A percentile compares a stretch with the other conserved stretches of the same genome.
Conservation (phyloP, 1,140 invertebrate genomes). For the Tenebrio molitor region DNA sequence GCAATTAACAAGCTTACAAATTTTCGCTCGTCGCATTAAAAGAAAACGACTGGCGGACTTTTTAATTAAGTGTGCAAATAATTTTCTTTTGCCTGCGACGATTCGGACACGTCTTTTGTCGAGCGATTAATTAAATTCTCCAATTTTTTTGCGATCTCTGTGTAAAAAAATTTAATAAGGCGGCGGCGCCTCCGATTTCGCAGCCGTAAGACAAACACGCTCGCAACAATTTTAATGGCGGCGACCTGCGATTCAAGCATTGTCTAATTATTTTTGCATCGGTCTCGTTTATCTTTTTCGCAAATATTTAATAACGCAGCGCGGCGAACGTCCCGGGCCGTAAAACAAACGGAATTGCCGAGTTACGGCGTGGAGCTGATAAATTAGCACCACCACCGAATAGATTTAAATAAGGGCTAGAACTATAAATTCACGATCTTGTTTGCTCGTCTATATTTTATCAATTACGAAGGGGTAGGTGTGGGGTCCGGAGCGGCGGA, state of each 20-base stretch:
- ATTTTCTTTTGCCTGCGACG: neutral
- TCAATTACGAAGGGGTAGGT: slow-evolving; percentile 13
- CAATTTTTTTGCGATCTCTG: neutral
- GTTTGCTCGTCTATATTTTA: slow-evolving; percentile 32
- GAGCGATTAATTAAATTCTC: slow-evolving; percentile 18
- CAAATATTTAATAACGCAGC: no score
- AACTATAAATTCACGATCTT: slow-evolving; percentile 32
- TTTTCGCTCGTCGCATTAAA: slow-evolving; percentile 6
- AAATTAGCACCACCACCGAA: neutral
- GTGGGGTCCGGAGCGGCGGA: neutral
- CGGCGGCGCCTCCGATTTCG: neutral
- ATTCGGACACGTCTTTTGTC: slow-evolving; percentile 6
- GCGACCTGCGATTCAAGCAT: no score
- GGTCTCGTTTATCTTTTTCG: no score
- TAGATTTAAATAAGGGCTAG: slow-evolving; percentile 23
- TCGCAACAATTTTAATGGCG: no score
- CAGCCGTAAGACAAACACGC: no score
- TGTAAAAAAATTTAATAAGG: slow-evolving; percentile 26
- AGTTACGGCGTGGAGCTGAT: neutral
- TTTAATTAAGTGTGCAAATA: slow-evolving; percentile 34
- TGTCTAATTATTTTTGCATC: no score
- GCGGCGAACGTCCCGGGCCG: no score
- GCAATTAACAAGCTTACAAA: slow-evolving; percentile 19
- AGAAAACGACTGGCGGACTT: slow-evolving; percentile 10
- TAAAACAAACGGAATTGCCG: neutral